Conservation (phyloP, 2,888 invertebrate species). For the Alviniconcha strummeri region DNA sequence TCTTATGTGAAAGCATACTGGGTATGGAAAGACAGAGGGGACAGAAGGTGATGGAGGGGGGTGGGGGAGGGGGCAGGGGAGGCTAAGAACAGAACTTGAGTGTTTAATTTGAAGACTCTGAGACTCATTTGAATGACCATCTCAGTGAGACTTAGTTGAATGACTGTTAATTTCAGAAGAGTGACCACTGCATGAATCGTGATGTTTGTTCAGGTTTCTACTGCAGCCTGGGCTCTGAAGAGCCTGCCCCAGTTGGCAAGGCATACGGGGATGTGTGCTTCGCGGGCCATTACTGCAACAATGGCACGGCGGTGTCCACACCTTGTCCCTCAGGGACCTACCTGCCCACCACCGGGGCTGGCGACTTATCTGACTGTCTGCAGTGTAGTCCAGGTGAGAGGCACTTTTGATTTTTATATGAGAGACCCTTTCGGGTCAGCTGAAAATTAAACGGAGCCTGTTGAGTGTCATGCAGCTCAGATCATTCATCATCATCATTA, state of each 20-base stretch:
- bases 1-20: too few relatives aligned
- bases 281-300: slow-evolving; percentile 68
- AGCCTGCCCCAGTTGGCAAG: slow-evolving; percentile 56
- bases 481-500: background rate
- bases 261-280: slow-evolving; percentile 63
- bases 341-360: slow-evolving; percentile 53
- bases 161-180: too few relatives aligned
- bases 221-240: slow-evolving; percentile 58
- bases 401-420: background rate
- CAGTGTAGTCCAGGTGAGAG: slow-evolving; percentile 61
- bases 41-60: too few relatives aligned
- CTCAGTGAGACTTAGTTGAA: too few relatives aligned
- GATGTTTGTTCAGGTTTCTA: slow-evolving; percentile 58
- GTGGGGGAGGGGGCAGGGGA: too few relatives aligned
- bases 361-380: slow-evolving; percentile 60
- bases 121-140: too few relatives aligned
- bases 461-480: too few relatives aligned
- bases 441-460: background rate
- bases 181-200: too few relatives aligned
- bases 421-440: background rate
- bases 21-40: too few relatives aligned
- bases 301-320: slow-evolving; percentile 60
- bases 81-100: too few relatives aligned
- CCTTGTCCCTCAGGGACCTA: slow-evolving; percentile 69
- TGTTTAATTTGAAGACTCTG: too few relatives aligned